phyloP scores from a whole-genome alignment of 2,888 invertebrate species.

The Eristalinus sepulchralis region DNA sequence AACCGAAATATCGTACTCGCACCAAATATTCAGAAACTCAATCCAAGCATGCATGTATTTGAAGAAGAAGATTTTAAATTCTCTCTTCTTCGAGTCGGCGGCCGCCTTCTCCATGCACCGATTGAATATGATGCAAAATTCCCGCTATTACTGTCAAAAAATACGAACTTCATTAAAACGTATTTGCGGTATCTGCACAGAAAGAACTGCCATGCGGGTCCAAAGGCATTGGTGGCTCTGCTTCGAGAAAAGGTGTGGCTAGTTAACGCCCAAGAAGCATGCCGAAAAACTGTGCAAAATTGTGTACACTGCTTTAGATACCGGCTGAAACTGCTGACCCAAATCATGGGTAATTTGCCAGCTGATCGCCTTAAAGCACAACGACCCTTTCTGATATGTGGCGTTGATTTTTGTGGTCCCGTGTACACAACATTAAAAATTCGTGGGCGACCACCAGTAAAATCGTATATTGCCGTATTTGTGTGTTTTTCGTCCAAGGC shows the following conservation, averaged over 20 bases:
- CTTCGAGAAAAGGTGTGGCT: conserved; percentile 40
- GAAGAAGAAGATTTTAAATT: conserved; percentile 11
- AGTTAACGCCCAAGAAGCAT: conserved; percentile 36
- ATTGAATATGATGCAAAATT: conserved; percentile 39
- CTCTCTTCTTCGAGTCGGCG: conserved; percentile 39
- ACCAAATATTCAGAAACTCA: conserved; percentile 28
- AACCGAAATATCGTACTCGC: background rate
- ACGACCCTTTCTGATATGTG: too few relatives aligned
- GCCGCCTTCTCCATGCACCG: conserved; percentile 21
- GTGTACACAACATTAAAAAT: conserved; percentile 39
- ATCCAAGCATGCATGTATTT: conserved; percentile 29
- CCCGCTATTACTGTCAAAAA: conserved; percentile 26
- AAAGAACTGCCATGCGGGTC: conserved; percentile 28
- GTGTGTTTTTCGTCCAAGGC: conserved; percentile 65
- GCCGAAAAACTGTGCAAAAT: conserved; percentile 26
- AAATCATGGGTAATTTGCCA: conserved; percentile 54
- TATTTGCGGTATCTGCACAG: conserved; percentile 41
- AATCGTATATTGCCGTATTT: conserved; percentile 55
- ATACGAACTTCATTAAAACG: conserved; percentile 7
- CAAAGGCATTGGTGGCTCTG: conserved; percentile 18
- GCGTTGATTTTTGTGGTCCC: conserved; percentile 61
- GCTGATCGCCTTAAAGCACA: background rate
- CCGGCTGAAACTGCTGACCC: conserved; percentile 33
- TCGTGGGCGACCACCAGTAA: conserved; percentile 35
- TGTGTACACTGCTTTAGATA: conserved; percentile 47